Conservation (phyloP, 2,113 vertebrate species). For the Dunckerocampus dactyliophorus region DNA sequence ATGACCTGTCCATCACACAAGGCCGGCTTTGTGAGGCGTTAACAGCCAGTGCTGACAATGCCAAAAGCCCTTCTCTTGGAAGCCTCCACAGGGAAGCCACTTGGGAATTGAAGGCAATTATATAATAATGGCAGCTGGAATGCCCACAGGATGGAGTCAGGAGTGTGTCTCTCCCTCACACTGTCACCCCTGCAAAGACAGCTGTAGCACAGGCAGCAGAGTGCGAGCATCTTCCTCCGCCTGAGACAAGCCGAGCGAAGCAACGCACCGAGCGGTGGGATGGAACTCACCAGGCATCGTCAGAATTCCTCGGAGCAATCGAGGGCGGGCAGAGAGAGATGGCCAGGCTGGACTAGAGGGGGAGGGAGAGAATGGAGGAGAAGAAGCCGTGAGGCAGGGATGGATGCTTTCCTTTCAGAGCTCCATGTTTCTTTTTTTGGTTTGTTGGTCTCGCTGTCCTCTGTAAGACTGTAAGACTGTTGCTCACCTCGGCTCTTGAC, state of each 20-base stretch:
- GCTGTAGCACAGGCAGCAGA: not conserved
- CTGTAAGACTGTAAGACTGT: slow-evolving; percentile 31
- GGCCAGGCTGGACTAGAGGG: slow-evolving; percentile 28
- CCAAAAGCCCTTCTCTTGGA: not conserved
- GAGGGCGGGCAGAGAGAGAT: slow-evolving; percentile 35
- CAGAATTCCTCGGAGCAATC: slow-evolving; percentile 58
- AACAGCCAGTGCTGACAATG: not conserved
- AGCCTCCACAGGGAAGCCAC: slow-evolving; percentile 11
- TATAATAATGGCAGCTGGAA: slow-evolving; percentile 30
- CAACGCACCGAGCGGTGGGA: slow-evolving; percentile 39
- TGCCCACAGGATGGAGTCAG: slow-evolving; percentile 24
- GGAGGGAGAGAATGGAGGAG: slow-evolving; percentile 8
- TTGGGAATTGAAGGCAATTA: slow-evolving; percentile 36
- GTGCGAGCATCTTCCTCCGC: not conserved
- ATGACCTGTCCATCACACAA: slow-evolving; percentile 55
- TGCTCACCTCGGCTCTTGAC: slow-evolving; percentile 12
- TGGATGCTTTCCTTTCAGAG: slow-evolving; percentile 37
- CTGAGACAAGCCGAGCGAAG: slow-evolving; percentile 21
- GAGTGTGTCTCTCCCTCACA: not conserved
- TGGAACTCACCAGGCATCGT: slow-evolving; percentile 75
- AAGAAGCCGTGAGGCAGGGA: slow-evolving; percentile 22
- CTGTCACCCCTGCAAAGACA: not conserved
- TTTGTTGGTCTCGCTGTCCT: not conserved
- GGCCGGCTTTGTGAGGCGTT: slow-evolving; percentile 37
- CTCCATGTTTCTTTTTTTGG: slow-evolving; percentile 49